Evolutionary conservation across 2,113 vertebrate genomes (phyloP).

Genomic region (Sigmodon hispidus): DNA sequence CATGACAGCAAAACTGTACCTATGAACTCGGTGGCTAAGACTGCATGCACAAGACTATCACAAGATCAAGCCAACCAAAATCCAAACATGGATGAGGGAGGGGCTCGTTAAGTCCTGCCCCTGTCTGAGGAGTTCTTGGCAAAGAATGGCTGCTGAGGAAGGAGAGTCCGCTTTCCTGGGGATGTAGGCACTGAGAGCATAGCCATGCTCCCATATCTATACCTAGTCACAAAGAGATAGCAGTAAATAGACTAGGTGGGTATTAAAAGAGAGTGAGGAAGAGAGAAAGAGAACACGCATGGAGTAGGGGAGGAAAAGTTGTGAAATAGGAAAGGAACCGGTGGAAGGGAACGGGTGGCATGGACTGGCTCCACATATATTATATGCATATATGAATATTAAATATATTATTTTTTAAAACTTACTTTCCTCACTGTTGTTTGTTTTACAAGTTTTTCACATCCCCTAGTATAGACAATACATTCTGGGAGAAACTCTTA

Average conservation of each 20-base stretch:
- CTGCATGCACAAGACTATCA: not conserved
- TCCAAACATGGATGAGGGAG: not conserved
- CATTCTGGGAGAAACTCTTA: not conserved
- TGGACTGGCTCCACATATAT: not conserved
- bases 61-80: not conserved
- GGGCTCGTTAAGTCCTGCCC: no score
- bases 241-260: not conserved
- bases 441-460: not conserved
- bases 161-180: not conserved
- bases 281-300: not conserved
- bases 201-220: no score
- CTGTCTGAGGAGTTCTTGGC: not conserved
- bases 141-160: not conserved
- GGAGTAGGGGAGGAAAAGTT: not conserved
- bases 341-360: no score
- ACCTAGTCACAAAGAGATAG: not conserved
- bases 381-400: not conserved
- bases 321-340: not conserved
- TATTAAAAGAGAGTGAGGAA: not conserved
- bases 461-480: not conserved
- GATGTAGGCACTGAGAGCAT: not conserved
- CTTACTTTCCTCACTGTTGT: not conserved
- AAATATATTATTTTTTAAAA: not conserved
- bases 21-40: not conserved
- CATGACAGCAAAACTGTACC: not conserved